Conservation (phyloP, 2,113 vertebrate genomes). For the Dasyornis broadbenti region DNA sequence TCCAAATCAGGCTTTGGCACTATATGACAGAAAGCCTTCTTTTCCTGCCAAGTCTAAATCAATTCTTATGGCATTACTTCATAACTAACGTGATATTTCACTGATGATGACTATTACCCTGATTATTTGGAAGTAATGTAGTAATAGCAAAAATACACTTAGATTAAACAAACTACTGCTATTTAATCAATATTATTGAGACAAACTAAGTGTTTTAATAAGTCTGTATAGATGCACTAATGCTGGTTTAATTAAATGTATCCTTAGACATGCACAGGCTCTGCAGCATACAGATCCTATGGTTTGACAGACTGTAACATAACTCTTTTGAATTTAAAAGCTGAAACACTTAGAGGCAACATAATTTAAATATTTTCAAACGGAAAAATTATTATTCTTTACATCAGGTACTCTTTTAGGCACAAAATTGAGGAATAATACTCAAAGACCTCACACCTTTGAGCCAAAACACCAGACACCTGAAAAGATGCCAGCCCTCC, state of each 20-base stretch:
- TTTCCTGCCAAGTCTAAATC: constrained; percentile 79
- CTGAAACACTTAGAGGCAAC: neutral
- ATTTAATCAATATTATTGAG: constrained; percentile 80
- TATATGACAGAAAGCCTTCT: constrained; percentile 43
- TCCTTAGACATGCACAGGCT: constrained; percentile 32
- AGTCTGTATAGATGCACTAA: constrained; percentile 71
- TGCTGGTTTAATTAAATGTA: constrained; percentile 73
- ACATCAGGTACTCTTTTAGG: neutral
- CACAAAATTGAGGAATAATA: neutral
- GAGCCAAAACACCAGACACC: neutral
- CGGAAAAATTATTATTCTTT: neutral
- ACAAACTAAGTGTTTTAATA: constrained; percentile 79
- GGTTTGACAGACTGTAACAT: neutral
- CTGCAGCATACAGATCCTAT: neutral
- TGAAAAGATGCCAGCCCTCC: neutral
- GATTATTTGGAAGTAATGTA: constrained; percentile 81
- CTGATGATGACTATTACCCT: constrained; percentile 83
- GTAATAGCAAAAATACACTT: constrained; percentile 84
- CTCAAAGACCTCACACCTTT: neutral
- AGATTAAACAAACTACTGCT: constrained; percentile 80
- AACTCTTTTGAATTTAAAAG: constrained; percentile 6
- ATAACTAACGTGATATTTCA: constrained; percentile 88
- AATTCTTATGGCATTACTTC: constrained; percentile 95
- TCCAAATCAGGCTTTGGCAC: constrained; percentile 51
- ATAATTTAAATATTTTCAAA: neutral